Conservation (phyloP, 2,888 invertebrate species). For the Junonia oenone region DNA sequence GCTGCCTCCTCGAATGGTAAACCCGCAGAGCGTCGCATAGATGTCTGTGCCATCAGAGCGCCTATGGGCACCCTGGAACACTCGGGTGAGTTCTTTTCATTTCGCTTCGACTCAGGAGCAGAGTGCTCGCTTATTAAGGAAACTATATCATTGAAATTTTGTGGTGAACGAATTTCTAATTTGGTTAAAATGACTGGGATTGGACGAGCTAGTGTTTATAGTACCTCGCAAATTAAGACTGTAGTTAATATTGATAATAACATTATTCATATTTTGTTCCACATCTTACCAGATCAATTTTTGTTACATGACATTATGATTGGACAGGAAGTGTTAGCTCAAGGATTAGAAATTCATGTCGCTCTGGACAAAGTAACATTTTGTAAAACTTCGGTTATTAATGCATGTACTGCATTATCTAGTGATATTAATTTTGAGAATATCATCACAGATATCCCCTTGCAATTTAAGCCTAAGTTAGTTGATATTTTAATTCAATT, state of each 20-base stretch:
- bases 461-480: background rate
- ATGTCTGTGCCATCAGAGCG: slow-evolving; percentile 1
- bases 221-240: slow-evolving; percentile 14
- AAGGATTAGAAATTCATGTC: background rate
- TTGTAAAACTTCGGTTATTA: background rate
- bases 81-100: slow-evolving; percentile 11
- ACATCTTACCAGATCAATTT: background rate
- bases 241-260: background rate
- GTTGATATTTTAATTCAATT: background rate
- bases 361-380: background rate
- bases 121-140: slow-evolving; percentile 24
- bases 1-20: background rate
- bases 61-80: slow-evolving; percentile 2
- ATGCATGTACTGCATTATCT: background rate
- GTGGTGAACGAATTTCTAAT: slow-evolving; percentile 11
- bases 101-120: slow-evolving; percentile 24
- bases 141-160: slow-evolving; percentile 13
- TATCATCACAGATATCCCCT: background rate
- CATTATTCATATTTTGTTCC: background rate
- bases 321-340: background rate
- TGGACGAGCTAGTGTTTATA: slow-evolving; percentile 10
- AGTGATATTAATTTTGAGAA: background rate
- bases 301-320: background rate
- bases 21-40: background rate
- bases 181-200: slow-evolving; percentile 20